Evolutionary conservation across 2,797 vertebrate species (phyloP), one percentile per base, ranked within the genome.

Genomic region (Psittacula derbiana): DNA sequence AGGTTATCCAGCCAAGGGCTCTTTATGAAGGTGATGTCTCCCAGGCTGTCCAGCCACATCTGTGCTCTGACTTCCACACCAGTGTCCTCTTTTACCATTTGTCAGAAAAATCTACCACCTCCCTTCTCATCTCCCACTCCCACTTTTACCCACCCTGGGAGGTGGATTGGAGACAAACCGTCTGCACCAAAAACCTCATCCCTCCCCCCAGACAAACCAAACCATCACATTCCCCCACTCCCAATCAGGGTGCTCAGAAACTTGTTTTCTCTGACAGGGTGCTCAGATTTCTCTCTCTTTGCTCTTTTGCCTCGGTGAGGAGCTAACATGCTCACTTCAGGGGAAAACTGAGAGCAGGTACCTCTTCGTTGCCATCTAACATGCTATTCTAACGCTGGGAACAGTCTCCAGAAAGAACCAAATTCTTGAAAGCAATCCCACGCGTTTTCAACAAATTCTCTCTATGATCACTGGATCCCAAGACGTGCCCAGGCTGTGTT

Each of bases 171-270:
- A 86, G 25, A n/a, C 10, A 76, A 86, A 31, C 4, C 3, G 8
- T 52, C 57, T 6, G 2, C 70, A 46, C 9, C 8, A 27, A 73
- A 76, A 86, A 44, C 2, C 2, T 8, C 30, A n/a, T 1, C 10
- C 50, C 27, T 10, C 0, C 17, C 12, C 46, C 3, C 2, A 47
- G 14, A 72, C 13, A 58, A 84, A 9, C 14, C 16, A 28, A 57
- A 67, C 17, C 15, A 19, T 33, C 27, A 12, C 3, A 0, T 30
- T 16, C 24, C 20, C 23, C 5, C 4, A 2, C 20, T 16, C 16
- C 33, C 49, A 44, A 14, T 5, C 46, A 65, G 6, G 0, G 2
- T 52, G 6, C 33, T 86, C 30, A 76, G 21, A 70, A 62, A 62
- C 58, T 70, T 55, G 3, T 12, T 55, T 82, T 84, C 66, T 84